Base-by-base conservation (phyloP, 2,888 invertebrate genomes). In the Micropterix aruncella region DNA sequence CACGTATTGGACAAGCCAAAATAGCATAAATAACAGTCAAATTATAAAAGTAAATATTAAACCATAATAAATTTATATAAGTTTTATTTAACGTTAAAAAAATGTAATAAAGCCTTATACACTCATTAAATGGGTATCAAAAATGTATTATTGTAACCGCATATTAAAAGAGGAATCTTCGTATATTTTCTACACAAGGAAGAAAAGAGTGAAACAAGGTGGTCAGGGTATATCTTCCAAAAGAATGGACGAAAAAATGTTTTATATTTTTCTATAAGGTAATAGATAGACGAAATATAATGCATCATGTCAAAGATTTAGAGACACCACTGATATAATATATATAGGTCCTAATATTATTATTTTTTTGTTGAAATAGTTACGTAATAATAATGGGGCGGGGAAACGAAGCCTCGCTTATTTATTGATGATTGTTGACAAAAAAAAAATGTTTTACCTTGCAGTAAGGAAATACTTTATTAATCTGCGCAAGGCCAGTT, bases 251-350 rank as follows among this genome's bases (percentile, higher is more conserved):
- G 27, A 4, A 38, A 45, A 47, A 43, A 16, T 42, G 46, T 49
- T 49, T 49, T 49, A 49, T 49, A 49, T 49, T 49, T 49, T 49
- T 49, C 46, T 49, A 49, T 27, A 27, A n/a, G 7, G 27, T 27
- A 27, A 27, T 27, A 27, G 27, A 27, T 27, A 27, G 27, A 27
- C 27, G 12, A 27, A 27, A 27, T 27, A 27, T 27, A 27, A 27
- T 27, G 27, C 27, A 27, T 27, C 27, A 27, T 27, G 27, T 27
- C 27, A 27, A 27, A 27, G 27, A 27, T 27, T 27, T 27, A 27
- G 27, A 27, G 5, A 27, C 27, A 27, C 27, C 27, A 27, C 5
- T 27, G 27, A 27, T 27, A 12, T n/a, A 27, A 27, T 27, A 5
- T 27, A 27, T 27, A 7, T 27, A 27, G n/a, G 27, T 27, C 27